Evolutionary conservation across 2,113 vertebrate species (phyloP), one percentile per base, ranked within the genome.

Genomic region (Osmerus eperlanus): DNA sequence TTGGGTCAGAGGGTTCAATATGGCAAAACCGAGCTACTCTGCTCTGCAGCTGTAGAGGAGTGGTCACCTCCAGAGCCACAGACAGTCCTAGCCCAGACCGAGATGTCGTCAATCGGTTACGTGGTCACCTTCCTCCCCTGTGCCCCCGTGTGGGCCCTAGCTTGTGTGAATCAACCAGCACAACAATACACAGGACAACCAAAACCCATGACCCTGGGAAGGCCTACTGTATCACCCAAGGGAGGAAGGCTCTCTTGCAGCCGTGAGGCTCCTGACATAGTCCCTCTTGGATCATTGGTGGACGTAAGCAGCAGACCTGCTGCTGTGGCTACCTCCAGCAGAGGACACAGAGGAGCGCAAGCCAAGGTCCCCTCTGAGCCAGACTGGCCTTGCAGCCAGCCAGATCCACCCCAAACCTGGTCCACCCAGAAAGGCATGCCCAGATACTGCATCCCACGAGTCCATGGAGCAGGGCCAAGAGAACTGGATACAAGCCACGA

Each of bases 401-500:
- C 15, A 58, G 61, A 68, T 7, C 29, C 16, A 14, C 11, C 12
- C 9, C 70, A 47, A 65, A 4, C 36, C 52, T 25, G 59, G 16
- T 65, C 2, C 6, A 7, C 3, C 67, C 83, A 78, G 61, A 76
- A 15, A 76, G 21, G 16, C 8, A 13, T 76, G 55, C 70, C 73
- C 6, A 52, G 32, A 51, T 84, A 84, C 3, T 14, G 75, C 25
- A 79, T 89, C 53, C 84, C 84, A 70, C 64, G 58, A 11, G 63
- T 65, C 65, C 23, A 72, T 63, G 80, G 70, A 70, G 36, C 36
- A 65, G n/a, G 14, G 51, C n/a, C 41, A 51, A 21, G 28, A 14
- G 15, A 25, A 19, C 54, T 25, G 62, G 12, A 36, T 29, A 18
- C 58, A 25, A 16, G 4, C 51, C 12, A n/a, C 36, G n/a, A 65